Percentiles rank a stretch among this genome's conserved stretches.
Conservation (phyloP, 2,113 vertebrate species). For the Peromyscus californicus region DNA sequence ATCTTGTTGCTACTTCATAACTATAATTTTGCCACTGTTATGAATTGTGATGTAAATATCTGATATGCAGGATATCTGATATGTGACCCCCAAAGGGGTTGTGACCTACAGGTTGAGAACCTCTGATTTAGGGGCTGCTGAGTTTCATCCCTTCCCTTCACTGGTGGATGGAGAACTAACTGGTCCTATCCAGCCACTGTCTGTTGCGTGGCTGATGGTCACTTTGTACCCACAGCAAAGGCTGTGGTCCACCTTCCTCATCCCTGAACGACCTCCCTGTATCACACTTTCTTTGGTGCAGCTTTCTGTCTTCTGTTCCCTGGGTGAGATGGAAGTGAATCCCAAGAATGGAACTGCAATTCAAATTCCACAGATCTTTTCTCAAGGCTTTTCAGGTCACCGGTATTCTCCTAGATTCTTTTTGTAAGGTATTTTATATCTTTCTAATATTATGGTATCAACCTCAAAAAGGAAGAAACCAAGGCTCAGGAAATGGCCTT, state of each 20-base stretch:
- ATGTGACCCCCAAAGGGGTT: background rate
- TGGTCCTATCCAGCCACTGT: accelerated
- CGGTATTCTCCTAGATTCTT: background rate
- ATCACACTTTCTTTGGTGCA: background rate
- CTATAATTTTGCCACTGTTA: background rate
- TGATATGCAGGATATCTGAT: background rate
- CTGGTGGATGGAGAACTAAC: too few relatives aligned
- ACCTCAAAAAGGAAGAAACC: background rate
- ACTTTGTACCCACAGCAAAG: background rate
- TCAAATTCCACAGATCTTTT: background rate
- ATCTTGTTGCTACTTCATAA: background rate
- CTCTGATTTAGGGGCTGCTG: background rate
- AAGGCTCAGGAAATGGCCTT: background rate
- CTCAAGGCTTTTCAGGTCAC: background rate
- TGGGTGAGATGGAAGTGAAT: background rate
- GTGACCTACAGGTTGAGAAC: background rate
- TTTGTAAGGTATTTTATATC: background rate
- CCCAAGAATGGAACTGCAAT: background rate
- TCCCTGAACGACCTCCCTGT: background rate
- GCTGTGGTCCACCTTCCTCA: background rate
- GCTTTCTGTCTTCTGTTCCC: background rate
- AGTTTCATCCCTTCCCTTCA: background rate
- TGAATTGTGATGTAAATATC: background rate
- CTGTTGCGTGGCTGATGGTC: too few relatives aligned
- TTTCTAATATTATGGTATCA: background rate